A percentile compares a stretch with the other conserved stretches of the same genome.
These are phyloP conservation scores for Seriola quinqueradiata DNA, from an alignment of 2,113 vertebrate genomes.

Conservation along the genomic window DNA sequence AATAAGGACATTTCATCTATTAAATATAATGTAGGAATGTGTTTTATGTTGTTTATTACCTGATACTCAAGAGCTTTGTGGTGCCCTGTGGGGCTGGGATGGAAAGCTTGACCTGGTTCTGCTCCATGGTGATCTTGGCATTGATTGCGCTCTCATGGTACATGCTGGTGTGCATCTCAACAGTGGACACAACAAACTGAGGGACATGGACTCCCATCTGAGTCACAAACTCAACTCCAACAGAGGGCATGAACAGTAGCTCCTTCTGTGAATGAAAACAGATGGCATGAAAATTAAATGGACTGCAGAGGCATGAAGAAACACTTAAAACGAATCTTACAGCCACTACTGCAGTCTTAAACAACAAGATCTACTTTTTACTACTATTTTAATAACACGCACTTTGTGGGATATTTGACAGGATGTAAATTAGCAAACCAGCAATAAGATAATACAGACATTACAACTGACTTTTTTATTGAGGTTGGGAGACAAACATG, in stretches of 20 bases:
- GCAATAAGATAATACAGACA: neutral
- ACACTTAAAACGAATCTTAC: neutral
- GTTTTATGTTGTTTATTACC: conserved; percentile 76
- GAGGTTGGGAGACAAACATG: neutral
- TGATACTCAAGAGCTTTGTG: conserved; percentile 87
- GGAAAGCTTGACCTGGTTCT: conserved; percentile 86
- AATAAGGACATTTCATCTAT: conserved; percentile 3
- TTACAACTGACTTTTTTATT: neutral
- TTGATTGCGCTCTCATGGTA: conserved; percentile 89
- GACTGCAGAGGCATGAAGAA: neutral
- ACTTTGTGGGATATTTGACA: neutral
- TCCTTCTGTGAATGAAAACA: conserved; percentile 79
- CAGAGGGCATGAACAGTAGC: conserved; percentile 87
- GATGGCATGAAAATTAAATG: neutral
- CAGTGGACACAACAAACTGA: conserved; percentile 84
- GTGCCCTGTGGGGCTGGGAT: conserved; percentile 86
- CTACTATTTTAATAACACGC: too few relatives aligned
- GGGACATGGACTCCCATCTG: conserved; percentile 88
- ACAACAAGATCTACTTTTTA: neutral
- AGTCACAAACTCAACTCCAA: conserved; percentile 90
- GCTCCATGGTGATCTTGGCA: conserved; percentile 80
- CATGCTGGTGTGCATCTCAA: conserved; percentile 90
- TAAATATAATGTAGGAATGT: neutral
- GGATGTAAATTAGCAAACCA: neutral
- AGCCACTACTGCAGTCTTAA: neutral